phyloP scores from a whole-genome alignment of 2,888 invertebrate species.

The Pyrgus malvae region DNA sequence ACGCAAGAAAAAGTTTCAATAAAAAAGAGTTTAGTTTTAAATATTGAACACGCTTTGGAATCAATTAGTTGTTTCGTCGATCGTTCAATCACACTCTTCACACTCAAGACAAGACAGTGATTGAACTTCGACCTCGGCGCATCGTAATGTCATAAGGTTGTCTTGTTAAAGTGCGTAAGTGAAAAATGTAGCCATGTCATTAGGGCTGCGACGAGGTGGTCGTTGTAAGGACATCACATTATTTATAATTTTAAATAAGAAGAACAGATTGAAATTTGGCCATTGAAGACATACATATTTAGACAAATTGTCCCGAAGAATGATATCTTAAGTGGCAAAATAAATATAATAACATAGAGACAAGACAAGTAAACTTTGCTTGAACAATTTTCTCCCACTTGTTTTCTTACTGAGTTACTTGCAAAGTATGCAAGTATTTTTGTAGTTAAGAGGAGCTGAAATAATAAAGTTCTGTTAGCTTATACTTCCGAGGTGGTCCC shows the following conservation, averaged over 20 bases:
- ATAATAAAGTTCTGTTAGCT: no score
- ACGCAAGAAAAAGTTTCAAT: neutral
- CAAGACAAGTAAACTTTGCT: no score
- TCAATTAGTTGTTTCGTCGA: conserved; percentile 11
- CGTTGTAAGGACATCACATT: neutral
- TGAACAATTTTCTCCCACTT: no score
- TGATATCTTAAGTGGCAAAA: no score
- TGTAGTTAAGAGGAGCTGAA: no score
- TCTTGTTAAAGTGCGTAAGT: conserved; percentile 57
- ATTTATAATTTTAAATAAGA: neutral
- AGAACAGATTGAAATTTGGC: no score
- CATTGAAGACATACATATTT: no score
- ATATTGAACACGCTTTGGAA: neutral
- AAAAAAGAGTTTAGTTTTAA: neutral
- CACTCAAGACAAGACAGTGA: conserved; percentile 25
- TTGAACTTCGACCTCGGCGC: conserved; percentile 43
- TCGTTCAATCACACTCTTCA: neutral
- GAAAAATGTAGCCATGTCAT: conserved; percentile 38
- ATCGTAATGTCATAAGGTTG: conserved; percentile 45
- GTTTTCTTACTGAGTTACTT: no score
- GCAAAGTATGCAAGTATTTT: no score
- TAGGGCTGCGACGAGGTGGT: neutral
- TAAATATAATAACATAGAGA: no score
- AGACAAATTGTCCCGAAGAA: no score
- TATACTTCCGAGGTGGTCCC: no score